These are phyloP conservation scores for Halictus ligatus DNA, from an alignment of 2,888 invertebrate genomes.

Conservation along the genomic window DNA sequence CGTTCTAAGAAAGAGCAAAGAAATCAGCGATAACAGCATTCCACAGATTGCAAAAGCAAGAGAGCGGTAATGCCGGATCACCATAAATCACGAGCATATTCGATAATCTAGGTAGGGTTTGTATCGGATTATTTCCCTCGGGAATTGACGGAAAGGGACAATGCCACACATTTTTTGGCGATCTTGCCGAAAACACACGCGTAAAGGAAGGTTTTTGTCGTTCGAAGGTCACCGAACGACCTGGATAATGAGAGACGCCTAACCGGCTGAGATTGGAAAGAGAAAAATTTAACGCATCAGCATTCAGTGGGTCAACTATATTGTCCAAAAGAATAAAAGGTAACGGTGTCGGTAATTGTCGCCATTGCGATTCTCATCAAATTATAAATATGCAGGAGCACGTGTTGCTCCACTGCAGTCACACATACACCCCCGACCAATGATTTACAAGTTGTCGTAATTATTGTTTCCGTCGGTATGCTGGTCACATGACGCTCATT, in stretches of 20 bases:
- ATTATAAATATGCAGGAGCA: neutral
- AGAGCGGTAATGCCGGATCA: neutral
- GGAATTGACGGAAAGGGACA: conserved; percentile 12
- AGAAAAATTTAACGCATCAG: neutral
- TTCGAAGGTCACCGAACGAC: neutral
- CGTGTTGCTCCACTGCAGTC: conserved; percentile 68
- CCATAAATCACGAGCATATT: neutral
- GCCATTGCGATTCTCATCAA: neutral
- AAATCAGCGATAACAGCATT: neutral
- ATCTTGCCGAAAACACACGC: too few species aligned
- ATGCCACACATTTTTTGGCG: neutral
- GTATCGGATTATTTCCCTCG: conserved; percentile 25
- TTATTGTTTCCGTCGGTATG: conserved; percentile 55
- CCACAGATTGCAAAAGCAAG: neutral
- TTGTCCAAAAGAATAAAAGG: conserved; percentile 8
- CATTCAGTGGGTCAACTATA: conserved; percentile 15
- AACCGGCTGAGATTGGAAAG: neutral
- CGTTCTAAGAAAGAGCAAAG: neutral
- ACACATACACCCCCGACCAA: conserved; percentile 60
- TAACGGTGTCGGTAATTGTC: neutral
- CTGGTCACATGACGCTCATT: conserved; percentile 42
- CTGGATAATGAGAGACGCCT: neutral
- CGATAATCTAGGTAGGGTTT: neutral
- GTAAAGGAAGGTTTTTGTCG: conserved; percentile 10
- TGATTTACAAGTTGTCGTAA: conserved; percentile 67